These are phyloP conservation scores for Drosophila guanche DNA, from an alignment of 1,140 invertebrate species.

Conservation along the genomic window DNA sequence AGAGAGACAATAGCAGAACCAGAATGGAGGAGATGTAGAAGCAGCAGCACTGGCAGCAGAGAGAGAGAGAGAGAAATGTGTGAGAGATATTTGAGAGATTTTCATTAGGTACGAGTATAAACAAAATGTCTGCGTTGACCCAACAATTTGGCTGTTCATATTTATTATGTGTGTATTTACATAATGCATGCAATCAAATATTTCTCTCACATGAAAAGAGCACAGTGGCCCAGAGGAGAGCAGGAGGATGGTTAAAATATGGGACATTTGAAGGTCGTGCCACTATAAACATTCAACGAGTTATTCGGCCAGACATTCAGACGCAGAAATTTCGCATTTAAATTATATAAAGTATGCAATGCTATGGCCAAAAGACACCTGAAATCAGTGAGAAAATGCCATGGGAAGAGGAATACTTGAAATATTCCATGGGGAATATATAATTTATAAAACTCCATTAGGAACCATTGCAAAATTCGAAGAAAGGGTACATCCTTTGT, in stretches of 20 bases:
- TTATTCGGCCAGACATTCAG: slow-evolving; percentile 29
- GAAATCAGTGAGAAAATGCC: no score
- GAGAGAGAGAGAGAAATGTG: slow-evolving; percentile 6
- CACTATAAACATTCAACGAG: slow-evolving; percentile 61
- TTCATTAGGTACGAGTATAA: slow-evolving; percentile 24
- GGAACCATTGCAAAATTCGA: no score
- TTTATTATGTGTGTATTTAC: slow-evolving; percentile 59
- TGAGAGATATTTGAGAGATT: slow-evolving; percentile 29
- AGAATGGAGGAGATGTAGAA: neutral
- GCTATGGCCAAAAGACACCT: neutral
- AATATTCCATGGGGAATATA: no score
- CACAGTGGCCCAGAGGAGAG: neutral
- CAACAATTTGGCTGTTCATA: slow-evolving; percentile 67
- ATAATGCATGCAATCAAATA: slow-evolving; percentile 74
- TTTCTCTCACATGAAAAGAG: slow-evolving; percentile 35
- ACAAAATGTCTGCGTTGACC: slow-evolving; percentile 45
- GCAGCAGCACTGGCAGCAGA: neutral
- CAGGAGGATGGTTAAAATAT: neutral
- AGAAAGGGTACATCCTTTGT: no score
- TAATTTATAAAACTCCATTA: no score
- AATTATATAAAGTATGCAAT: slow-evolving; percentile 25
- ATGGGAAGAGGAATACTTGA: no score
- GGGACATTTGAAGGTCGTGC: slow-evolving; percentile 53
- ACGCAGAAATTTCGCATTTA: neutral
- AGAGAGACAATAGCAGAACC: neutral